phyloP scores from a whole-genome alignment of 23 tunicate species.

The Oikopleura dioica region DNA sequence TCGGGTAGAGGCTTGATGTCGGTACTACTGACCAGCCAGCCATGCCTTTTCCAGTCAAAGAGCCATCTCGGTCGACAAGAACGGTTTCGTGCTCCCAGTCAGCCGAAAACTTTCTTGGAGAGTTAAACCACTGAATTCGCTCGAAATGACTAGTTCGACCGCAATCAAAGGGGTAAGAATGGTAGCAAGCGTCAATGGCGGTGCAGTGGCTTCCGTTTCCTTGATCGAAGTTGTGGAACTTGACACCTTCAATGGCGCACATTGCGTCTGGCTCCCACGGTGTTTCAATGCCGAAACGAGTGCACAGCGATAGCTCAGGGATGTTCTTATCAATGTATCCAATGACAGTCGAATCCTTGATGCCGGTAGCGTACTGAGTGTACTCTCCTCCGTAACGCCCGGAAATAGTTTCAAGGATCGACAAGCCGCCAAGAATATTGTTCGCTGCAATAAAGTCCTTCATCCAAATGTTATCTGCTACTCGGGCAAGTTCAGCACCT shows the following conservation, averaged over 20 bases:
- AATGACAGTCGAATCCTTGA: neutral
- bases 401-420: neutral
- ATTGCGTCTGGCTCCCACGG: neutral
- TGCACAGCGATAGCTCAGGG: neutral
- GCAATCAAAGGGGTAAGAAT: neutral
- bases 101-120: neutral
- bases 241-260: neutral
- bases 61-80: conserved; percentile 34
- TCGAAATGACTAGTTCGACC: neutral
- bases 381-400: neutral
- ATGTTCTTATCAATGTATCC: neutral
- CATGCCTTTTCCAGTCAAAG: conserved; percentile 16
- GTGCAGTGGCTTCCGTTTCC: neutral
- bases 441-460: neutral
- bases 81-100: conserved; percentile 63
- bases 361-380: neutral
- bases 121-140: neutral
- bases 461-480: neutral
- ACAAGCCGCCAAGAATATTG: neutral
- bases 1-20: neutral
- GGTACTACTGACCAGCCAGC: neutral
- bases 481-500: neutral
- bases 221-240: neutral
- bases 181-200: neutral
- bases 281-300: neutral